These are phyloP conservation scores for Oxytorus armatus DNA, from an alignment of 2,888 invertebrate species.

Conservation along the genomic window DNA sequence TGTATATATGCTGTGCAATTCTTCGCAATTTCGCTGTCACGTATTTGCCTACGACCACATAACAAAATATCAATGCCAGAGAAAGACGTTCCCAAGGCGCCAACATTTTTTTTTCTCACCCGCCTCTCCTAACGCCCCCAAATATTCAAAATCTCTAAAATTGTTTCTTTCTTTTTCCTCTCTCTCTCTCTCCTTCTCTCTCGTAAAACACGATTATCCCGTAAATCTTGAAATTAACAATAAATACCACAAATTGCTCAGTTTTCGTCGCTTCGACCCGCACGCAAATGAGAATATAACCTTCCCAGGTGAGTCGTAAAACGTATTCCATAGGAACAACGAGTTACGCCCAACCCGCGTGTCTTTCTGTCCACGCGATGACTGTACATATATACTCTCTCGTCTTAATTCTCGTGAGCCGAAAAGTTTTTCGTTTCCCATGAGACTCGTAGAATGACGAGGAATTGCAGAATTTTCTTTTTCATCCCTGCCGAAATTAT, in stretches of 20 bases:
- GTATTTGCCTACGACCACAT: constrained; percentile 18
- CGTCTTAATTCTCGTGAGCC: constrained; percentile 51
- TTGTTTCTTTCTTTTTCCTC: constrained; percentile 5
- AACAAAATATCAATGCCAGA: constrained; percentile 16
- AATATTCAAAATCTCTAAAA: constrained; percentile 11
- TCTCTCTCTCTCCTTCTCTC: constrained; percentile 1
- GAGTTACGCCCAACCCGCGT: constrained; percentile 62
- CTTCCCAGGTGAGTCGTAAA: constrained; percentile 74
- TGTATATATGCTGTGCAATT: constrained; percentile 64
- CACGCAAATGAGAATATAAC: constrained; percentile 71
- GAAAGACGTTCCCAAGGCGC: constrained; percentile 75
- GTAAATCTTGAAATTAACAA: constrained; percentile 80
- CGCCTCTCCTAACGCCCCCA: constrained; percentile 66
- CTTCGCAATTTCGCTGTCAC: constrained; percentile 59
- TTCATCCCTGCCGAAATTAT: constrained; percentile 36
- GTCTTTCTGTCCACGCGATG: not conserved
- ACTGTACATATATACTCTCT: constrained; percentile 3
- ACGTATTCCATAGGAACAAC: constrained; percentile 64
- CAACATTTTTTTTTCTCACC: constrained; percentile 71
- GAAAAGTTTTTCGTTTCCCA: constrained; percentile 19
- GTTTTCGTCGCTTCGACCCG: constrained; percentile 69
- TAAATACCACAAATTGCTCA: constrained; percentile 79
- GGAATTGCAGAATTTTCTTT: constrained; percentile 43
- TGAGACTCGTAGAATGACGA: constrained; percentile 54
- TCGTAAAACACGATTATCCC: constrained; percentile 24